Base-by-base conservation (phyloP, 2,888 invertebrate species). In the Trissolcus brochymenae region DNA sequence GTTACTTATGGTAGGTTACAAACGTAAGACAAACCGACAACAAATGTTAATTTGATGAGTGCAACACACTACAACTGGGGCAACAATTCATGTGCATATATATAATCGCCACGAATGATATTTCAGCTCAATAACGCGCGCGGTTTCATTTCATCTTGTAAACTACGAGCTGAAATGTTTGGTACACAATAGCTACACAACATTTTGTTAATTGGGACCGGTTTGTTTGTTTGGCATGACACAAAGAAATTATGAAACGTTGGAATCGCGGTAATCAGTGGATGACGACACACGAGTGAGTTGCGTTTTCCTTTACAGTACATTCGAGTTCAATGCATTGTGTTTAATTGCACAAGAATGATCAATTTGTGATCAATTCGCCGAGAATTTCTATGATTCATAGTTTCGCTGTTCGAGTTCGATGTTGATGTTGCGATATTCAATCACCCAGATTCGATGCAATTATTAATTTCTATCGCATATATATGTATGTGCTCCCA, bases 1-100 rank as follows among this genome's bases (percentile, higher is more conserved):
- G 95, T 90, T 95, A 21, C 89, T 92, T 82, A 94, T 95, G 95
- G 95, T 95, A 89, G 90, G 90, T 73, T 55, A 16, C 43, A 51
- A 17, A 1, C 11, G 19, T 17, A n/a, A 19, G 13, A 17, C 17
- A 17, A 51, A 51, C 11, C 11, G 17, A 7, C 16, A 51, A 17
- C 17, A 19, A 13, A 51, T 51, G 6, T 51, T 4, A 16, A 14
- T 16, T 16, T 46, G 16, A 46, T 46, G 14, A 46, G 14, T 46
- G 6, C 16, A 46, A 16, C 6, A 46, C 16, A 46, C n/a, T 46
- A n/a, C n/a, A 46, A 46, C 7, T 6, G 16, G 7, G n/a, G 11
- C 16, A 54, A 35, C 83, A 78, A 66, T 61, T 73, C 41, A 55
- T 35, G 9, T 19, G 2, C n/a, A n/a, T n/a, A n/a, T n/a, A 11